Evolutionary conservation across 2,113 vertebrate genomes (phyloP).

Genomic region (Saimiri boliviensis): DNA sequence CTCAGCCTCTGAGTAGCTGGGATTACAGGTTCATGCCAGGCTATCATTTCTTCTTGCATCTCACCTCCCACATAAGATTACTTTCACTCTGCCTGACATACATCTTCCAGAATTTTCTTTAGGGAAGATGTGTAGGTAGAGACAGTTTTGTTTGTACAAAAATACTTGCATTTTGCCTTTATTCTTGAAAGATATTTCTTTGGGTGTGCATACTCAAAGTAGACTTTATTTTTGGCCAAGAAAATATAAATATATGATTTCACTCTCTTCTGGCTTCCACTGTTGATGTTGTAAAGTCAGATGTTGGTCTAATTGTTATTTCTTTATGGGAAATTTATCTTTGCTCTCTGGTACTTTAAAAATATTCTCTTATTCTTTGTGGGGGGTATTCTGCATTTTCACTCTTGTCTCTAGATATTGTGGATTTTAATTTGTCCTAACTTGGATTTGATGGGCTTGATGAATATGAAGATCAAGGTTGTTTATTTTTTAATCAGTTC

Average conservation of each 20-base stretch:
- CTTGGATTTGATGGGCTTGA: background rate
- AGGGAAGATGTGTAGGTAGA: background rate
- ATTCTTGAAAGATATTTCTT: background rate
- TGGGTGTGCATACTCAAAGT: background rate
- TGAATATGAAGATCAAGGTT: background rate
- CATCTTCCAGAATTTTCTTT: too few species aligned
- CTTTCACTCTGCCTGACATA: too few species aligned
- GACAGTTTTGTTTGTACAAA: background rate
- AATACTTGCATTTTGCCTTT: background rate
- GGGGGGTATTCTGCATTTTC: background rate
- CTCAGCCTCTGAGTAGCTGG: too few species aligned
- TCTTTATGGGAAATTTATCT: background rate
- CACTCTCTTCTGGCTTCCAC: background rate
- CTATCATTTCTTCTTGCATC: too few species aligned
- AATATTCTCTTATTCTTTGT: background rate
- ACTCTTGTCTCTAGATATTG: background rate
- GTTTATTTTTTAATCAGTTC: background rate
- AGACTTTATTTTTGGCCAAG: background rate
- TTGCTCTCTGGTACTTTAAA: background rate
- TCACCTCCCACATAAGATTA: background rate
- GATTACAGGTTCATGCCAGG: too few species aligned
- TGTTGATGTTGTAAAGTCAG: background rate
- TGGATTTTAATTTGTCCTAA: background rate
- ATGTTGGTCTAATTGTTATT: fast-evolving
- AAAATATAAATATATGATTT: background rate